phyloP scores from a whole-genome alignment of 2,113 vertebrate genomes.

The Tauraco erythrolophus region DNA sequence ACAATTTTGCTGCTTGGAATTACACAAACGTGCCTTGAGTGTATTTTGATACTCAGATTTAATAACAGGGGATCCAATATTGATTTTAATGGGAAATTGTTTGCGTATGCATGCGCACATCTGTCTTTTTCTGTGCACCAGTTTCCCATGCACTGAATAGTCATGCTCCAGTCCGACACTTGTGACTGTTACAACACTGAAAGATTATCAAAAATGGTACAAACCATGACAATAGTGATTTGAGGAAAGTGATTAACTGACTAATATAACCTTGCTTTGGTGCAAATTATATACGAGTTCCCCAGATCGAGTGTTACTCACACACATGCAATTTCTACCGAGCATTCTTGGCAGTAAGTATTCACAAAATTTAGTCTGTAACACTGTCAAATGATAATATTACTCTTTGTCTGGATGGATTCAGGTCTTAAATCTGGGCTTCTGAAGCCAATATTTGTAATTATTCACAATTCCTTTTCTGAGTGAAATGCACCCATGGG shows the following conservation, averaged over 20 bases:
- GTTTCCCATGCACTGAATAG: background rate
- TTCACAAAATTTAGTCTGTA: background rate
- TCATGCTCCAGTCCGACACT: background rate
- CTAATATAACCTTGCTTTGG: background rate
- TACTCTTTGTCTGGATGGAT: background rate
- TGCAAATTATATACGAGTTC: background rate
- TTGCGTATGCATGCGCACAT: background rate
- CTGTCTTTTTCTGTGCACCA: background rate
- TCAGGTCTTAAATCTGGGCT: background rate
- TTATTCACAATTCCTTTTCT: background rate
- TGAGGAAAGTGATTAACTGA: background rate
- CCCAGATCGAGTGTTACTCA: background rate
- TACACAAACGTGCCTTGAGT: conserved; percentile 44
- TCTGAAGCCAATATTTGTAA: background rate
- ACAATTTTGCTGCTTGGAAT: conserved; percentile 28
- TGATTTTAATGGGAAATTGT: conserved; percentile 47
- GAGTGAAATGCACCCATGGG: background rate
- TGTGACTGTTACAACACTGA: background rate
- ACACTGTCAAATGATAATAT: background rate
- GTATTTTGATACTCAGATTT: conserved; percentile 45
- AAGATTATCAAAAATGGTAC: background rate
- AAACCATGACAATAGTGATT: background rate
- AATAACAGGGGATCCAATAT: conserved; percentile 49
- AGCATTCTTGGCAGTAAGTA: background rate
- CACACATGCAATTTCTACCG: background rate